phyloP scores from a whole-genome alignment of 2,888 invertebrate genomes.

The Neoascia interrupta region DNA sequence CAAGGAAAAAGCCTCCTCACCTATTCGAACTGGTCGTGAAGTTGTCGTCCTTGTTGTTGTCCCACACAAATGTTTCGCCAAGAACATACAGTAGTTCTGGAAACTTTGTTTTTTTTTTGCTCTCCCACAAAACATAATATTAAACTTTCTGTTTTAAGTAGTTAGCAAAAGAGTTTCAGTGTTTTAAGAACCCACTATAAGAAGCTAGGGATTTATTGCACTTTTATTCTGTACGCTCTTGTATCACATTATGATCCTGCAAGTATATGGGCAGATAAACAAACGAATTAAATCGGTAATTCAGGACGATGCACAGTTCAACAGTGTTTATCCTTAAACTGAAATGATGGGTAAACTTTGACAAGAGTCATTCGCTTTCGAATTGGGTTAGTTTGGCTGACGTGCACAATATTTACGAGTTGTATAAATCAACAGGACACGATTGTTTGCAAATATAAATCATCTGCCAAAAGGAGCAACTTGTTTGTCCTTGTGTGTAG shows the following conservation, averaged over 20 bases:
- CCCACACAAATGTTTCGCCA: conserved; percentile 46
- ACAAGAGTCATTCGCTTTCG: conserved; percentile 39
- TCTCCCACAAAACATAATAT: conserved; percentile 49
- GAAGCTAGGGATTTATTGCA: conserved; percentile 59
- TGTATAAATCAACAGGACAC: conserved; percentile 31
- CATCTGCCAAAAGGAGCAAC: not conserved
- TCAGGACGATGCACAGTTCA: conserved; percentile 48
- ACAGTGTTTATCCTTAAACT: conserved; percentile 23
- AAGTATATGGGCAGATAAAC: conserved; percentile 25
- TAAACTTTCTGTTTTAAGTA: conserved; percentile 68
- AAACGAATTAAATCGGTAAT: conserved; percentile 61
- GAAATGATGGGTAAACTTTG: conserved; percentile 20
- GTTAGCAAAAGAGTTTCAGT: conserved; percentile 57
- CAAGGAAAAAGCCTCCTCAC: not conserved
- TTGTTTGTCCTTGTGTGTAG: conserved; percentile 26
- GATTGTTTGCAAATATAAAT: conserved; percentile 42
- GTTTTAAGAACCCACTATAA: conserved; percentile 67
- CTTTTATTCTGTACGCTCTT: conserved; percentile 29
- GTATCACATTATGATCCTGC: conserved; percentile 17
- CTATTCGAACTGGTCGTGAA: conserved; percentile 33
- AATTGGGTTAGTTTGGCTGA: conserved; percentile 21
- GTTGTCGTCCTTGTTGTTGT: conserved; percentile 27
- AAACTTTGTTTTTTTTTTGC: conserved; percentile 31
- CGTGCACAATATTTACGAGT: not conserved
- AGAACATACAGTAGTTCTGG: conserved; percentile 29